Conservation (phyloP, 2,888 invertebrate species). For the Dyspetes luteomarginatus region DNA sequence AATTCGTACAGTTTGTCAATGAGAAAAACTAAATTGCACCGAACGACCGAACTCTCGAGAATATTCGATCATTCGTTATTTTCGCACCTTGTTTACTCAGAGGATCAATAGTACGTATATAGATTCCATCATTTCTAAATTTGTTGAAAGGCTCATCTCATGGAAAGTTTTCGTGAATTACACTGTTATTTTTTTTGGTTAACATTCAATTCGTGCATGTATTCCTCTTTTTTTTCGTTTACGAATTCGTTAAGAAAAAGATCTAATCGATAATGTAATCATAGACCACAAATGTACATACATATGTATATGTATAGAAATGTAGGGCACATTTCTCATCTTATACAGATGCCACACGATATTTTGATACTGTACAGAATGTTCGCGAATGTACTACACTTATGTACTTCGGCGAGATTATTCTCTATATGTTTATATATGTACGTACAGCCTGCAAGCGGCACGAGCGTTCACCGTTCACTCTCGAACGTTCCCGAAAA, state of each 20-base stretch:
- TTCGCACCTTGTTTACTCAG: not conserved
- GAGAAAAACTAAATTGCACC: not conserved
- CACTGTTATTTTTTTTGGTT: not conserved
- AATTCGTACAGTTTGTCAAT: not conserved
- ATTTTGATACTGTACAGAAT: not conserved
- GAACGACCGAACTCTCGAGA: not conserved
- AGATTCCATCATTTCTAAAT: slow-evolving; percentile 3
- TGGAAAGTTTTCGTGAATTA: not conserved
- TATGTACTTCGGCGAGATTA: too few relatives aligned
- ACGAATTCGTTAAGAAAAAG: not conserved
- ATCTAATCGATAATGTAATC: not conserved
- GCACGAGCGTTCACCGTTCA: too few relatives aligned
- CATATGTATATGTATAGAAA: not conserved
- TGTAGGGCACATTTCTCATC: too few relatives aligned
- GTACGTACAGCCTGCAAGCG: too few relatives aligned
- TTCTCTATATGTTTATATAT: too few relatives aligned
- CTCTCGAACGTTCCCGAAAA: too few relatives aligned
- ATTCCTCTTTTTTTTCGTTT: not conserved
- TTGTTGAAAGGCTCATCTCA: slow-evolving; percentile 3
- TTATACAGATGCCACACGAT: too few relatives aligned
- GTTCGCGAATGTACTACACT: not conserved
- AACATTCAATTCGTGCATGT: not conserved
- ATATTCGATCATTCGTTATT: not conserved
- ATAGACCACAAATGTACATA: too few relatives aligned
- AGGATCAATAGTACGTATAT: not conserved